Evolutionary conservation across 2,113 vertebrate species (phyloP).

Genomic region (Mus spicilegus): DNA sequence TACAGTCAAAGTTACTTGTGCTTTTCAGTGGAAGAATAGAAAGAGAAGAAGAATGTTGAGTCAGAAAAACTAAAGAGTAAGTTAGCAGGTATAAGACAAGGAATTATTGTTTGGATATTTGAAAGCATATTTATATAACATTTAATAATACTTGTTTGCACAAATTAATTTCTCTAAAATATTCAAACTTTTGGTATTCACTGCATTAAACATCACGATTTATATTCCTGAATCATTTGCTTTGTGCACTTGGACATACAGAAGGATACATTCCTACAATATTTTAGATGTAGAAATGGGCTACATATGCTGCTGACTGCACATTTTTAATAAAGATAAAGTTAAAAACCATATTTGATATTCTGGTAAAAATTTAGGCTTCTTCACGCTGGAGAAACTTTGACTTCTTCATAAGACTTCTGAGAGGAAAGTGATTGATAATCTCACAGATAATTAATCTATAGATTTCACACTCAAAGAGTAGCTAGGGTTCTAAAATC

Average conservation of each 20-base stretch:
- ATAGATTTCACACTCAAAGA: background rate
- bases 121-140: background rate
- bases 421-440: background rate
- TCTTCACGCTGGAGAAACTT: background rate
- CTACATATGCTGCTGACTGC: background rate
- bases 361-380: background rate
- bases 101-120: background rate
- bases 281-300: background rate
- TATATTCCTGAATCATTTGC: background rate
- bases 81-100: background rate
- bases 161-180: background rate
- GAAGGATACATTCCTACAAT: background rate
- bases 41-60: background rate
- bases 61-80: background rate
- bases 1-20: background rate
- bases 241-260: background rate
- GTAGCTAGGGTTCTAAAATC: background rate
- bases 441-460: background rate
- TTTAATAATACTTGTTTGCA: background rate
- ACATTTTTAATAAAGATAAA: conserved; percentile 35
- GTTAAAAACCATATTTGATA: conserved; percentile 8
- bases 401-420: background rate
- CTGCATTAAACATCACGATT: background rate
- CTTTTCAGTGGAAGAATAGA: background rate
- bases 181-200: background rate